Conservation (phyloP, 1,140 invertebrate species). For the Lepidostoma basale region DNA sequence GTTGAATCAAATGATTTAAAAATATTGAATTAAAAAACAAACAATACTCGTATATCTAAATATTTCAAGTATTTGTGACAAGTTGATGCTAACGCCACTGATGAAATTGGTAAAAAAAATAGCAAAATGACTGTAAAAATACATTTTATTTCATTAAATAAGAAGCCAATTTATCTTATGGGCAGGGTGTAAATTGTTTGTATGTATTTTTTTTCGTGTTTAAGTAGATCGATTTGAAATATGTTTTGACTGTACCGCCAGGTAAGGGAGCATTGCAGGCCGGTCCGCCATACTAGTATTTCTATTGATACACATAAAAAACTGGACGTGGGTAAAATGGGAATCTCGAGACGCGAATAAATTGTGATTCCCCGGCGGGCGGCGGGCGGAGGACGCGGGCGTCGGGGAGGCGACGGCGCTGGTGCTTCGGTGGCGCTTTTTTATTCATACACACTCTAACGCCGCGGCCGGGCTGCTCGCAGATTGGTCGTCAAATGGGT, state of each 20-base stretch:
- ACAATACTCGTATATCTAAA: too few species aligned
- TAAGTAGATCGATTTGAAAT: background rate
- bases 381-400: slow-evolving; percentile 11
- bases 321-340: slow-evolving; percentile 46
- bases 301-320: slow-evolving; percentile 46
- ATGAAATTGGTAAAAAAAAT: too few species aligned
- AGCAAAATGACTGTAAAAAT: too few species aligned
- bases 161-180: too few species aligned
- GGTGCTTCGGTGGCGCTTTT: slow-evolving; percentile 27
- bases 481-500: background rate
- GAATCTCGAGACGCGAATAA: slow-evolving; percentile 47
- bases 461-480: background rate
- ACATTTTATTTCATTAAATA: too few species aligned
- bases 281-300: slow-evolving; percentile 32
- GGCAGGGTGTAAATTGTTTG: background rate
- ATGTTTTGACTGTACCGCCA: slow-evolving; percentile 18
- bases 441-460: slow-evolving; percentile 28
- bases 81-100: too few species aligned
- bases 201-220: background rate
- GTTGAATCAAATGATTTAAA: too few species aligned
- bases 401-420: background rate
- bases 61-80: too few species aligned
- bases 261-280: slow-evolving; percentile 30
- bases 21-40: too few species aligned
- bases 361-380: slow-evolving; percentile 45